Evolutionary conservation across 2,113 vertebrate species (phyloP).

Genomic region (Lepisosteus oculatus): DNA sequence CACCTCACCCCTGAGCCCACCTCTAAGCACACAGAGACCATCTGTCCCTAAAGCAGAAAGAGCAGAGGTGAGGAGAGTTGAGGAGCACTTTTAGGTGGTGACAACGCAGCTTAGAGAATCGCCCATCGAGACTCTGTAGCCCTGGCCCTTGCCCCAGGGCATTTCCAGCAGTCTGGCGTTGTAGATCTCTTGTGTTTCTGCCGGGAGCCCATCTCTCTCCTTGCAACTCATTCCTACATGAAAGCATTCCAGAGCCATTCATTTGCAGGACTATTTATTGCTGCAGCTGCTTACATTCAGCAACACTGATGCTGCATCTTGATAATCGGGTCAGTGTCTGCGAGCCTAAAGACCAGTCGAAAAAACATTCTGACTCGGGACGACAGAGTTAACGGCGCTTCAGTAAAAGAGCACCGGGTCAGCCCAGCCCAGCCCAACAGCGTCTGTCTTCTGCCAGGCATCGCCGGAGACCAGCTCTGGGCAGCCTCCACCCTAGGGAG

Average conservation of each 20-base stretch:
- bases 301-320: neutral
- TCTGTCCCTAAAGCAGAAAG: too few relatives aligned
- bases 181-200: neutral
- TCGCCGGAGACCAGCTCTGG: too few relatives aligned
- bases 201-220: conserved; percentile 3
- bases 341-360: too few relatives aligned
- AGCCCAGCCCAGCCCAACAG: too few relatives aligned
- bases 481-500: too few relatives aligned
- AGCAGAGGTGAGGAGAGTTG: neutral
- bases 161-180: neutral
- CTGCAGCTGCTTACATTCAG: neutral
- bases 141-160: neutral
- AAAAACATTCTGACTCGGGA: too few relatives aligned
- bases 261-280: conserved; percentile 1
- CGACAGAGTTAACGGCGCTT: too few relatives aligned
- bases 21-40: neutral
- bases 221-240: conserved; percentile 1
- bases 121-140: too few relatives aligned
- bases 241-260: conserved; percentile 12
- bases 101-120: too few relatives aligned
- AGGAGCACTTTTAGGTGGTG: neutral
- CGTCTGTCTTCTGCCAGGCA: too few relatives aligned
- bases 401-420: too few relatives aligned
- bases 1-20: neutral
- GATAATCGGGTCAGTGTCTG: too few relatives aligned